Base-by-base conservation (phyloP, 2,888 invertebrate species). In the Aphidoletes aphidimyza region DNA sequence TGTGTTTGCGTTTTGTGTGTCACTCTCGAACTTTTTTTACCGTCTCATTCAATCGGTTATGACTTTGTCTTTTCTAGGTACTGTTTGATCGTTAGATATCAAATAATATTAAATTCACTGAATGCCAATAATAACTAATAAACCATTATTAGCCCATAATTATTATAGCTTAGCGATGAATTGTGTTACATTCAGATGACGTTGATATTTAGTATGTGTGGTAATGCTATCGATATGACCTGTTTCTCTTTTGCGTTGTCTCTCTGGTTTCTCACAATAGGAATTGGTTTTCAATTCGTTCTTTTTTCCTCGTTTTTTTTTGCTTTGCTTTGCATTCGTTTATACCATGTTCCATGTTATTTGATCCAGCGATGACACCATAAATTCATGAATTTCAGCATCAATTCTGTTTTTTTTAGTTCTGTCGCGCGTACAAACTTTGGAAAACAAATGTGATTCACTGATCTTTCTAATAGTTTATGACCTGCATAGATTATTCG, bases 141-240 rank as follows among this genome's bases (percentile, higher is more conserved):
- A 69, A 69, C 69, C 69, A 30, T 34, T 69, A 69, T 69, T 69
- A 69, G 69, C 69, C n/a, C 69, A 69, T 69, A 69, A 69, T 69
- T 69, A 69, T 69, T 30, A 30, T 69, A 69, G 30, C 69, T 69
- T 69, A 69, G 30, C 69, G 69, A 69, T 69, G 69, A 69, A 69
- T 69, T 69, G 69, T n/a, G n/a, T 22, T 54, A 54, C 54, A 26
- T 26, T 54, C 22, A 11, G 22, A 3, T 54, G 22, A 54, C 54
- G 8, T 2, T 54, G 42, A 42, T 42, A 42, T 54, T 54, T 22
- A 22, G 22, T 54, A 22, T 54, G 22, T 54, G n/a, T 5, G 2
- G 22, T 22, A 26, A 30, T 69, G 69, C 30, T 69, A 69, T 69
- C 34, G 69, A 69, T 69, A 34, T 30, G 69, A 30, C n/a, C 30